Base-by-base conservation (phyloP, 1,140 invertebrate species). In the Propsilocerus akamusi region DNA sequence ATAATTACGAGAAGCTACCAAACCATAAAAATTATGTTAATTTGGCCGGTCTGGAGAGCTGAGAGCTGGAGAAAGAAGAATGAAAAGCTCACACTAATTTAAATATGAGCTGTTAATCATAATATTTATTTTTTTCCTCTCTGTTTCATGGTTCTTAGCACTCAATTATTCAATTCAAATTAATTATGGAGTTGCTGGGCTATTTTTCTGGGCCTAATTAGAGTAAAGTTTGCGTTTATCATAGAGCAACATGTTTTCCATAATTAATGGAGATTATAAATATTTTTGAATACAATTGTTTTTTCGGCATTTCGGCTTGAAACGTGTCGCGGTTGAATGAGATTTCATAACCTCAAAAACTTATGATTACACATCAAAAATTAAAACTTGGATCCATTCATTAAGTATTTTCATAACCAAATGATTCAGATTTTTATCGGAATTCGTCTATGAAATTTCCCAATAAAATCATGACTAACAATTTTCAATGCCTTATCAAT, bases 11-110 rank as follows among this genome's bases (percentile, higher is more conserved):
- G 22, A 41, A 41, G 34, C 22, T 20, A 41, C 14, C 34, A 41
- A 41, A 41, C 34, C 34, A 41, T 41, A 41, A 41, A 41, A 41
- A 20, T 41, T 41, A 41, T 41, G 34, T 41, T 41, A 41, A 41
- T 41, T 41, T 30, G 28, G 28, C 28, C 10, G 10, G 28, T 30
- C n/a, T 30, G n/a, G 28, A 11, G 28, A 30, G 28, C n/a, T n/a
- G n/a, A n/a, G n/a, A n/a, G n/a, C n/a, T n/a, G n/a, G n/a, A n/a
- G n/a, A n/a, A n/a, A n/a, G n/a, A n/a, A n/a, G n/a, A n/a, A n/a
- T n/a, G n/a, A n/a, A n/a, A n/a, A n/a, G n/a, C n/a, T n/a, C n/a
- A n/a, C n/a, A n/a, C n/a, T n/a, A 17, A 41, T 41, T 41, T 41
- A 41, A 41, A 41, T 41, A 20, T 41, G 34, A 41, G n/a, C 22